Evolutionary conservation across 2,888 invertebrate genomes (phyloP).

Genomic region (Electrophaes corylata): DNA sequence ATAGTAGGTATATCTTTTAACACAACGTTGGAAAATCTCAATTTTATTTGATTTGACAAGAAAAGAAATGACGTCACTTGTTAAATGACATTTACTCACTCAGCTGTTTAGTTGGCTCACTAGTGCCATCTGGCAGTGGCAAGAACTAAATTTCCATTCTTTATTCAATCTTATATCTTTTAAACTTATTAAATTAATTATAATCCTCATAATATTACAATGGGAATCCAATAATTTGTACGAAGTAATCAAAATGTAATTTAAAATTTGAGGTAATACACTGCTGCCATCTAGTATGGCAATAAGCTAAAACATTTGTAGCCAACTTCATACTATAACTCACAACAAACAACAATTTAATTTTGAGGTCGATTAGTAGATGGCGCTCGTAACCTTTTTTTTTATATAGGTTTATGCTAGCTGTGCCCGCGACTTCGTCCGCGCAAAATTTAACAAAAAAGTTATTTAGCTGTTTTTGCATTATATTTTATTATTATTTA

Average conservation of each 20-base stretch:
- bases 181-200: neutral
- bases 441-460: no score
- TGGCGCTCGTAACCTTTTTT: slow-evolving; percentile 4
- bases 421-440: no score
- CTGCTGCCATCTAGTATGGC: neutral
- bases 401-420: no score
- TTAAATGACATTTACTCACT: slow-evolving; percentile 2
- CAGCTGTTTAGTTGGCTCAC: slow-evolving; percentile 8
- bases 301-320: no score
- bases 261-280: no score
- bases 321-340: neutral
- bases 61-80: slow-evolving; percentile 17
- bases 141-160: neutral
- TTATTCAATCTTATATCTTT: neutral
- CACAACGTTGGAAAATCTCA: slow-evolving; percentile 36
- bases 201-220: no score
- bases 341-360: neutral
- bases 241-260: no score
- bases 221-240: no score
- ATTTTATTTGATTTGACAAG: slow-evolving; percentile 38
- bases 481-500: no score
- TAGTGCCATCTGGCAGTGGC: slow-evolving; percentile 15
- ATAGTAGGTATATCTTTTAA: slow-evolving; percentile 49
- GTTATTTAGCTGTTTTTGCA: no score
- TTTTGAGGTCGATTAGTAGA: neutral